Evolutionary conservation across 2,888 invertebrate genomes (phyloP).

Genomic region (Prenolepis imparis): DNA sequence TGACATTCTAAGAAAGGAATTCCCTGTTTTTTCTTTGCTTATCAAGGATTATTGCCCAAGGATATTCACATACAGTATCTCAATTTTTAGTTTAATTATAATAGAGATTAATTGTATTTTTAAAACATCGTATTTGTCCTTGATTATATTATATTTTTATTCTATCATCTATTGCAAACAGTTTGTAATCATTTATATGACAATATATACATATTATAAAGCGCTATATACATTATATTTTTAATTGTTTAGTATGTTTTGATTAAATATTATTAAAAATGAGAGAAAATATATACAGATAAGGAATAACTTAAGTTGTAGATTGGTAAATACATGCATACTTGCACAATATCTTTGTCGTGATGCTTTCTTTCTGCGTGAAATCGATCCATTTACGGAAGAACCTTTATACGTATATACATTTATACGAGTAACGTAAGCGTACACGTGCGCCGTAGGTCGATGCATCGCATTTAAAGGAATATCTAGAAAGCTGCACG

Average conservation of each 20-base stretch:
- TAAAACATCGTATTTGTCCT: neutral
- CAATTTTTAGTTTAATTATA: neutral
- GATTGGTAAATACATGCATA: neutral
- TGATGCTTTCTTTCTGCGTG: conserved; percentile 1
- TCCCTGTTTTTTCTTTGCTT: neutral
- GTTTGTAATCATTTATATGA: neutral
- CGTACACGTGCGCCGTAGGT: conserved; percentile 17
- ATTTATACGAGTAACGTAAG: neutral
- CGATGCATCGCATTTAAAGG: conserved; percentile 34
- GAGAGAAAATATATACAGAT: neutral
- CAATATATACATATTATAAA: neutral
- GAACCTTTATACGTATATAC: neutral
- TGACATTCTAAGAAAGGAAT: neutral
- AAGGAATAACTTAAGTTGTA: no score
- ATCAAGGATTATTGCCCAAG: neutral
- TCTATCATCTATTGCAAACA: neutral
- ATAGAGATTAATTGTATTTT: neutral
- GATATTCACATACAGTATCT: neutral
- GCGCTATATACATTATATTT: neutral
- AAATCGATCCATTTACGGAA: conserved; percentile 17
- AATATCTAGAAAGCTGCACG: conserved; percentile 22
- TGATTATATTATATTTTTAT: neutral
- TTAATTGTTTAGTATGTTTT: neutral
- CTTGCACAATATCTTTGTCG: neutral
- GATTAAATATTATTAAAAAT: neutral